These are phyloP conservation scores for Chascanopsetta lugubris DNA, from an alignment of 2,113 vertebrate species.

Conservation along the genomic window DNA sequence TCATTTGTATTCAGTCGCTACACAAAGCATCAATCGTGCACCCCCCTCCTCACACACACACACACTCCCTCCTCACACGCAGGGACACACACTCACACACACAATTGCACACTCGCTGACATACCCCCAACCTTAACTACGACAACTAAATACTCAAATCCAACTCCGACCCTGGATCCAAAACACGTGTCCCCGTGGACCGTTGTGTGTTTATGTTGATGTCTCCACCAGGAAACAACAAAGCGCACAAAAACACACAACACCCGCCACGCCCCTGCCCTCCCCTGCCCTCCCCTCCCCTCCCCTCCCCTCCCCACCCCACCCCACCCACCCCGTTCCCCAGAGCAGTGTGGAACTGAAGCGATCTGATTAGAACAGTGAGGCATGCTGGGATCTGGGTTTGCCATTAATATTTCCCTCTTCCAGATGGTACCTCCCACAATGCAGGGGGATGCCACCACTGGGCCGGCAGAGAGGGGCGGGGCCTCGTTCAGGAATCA, in stretches of 20 bases:
- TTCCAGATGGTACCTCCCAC: conserved; percentile 79
- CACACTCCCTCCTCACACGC: neutral
- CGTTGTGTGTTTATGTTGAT: neutral
- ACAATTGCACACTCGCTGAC: neutral
- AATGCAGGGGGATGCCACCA: conserved; percentile 70
- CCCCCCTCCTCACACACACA: conserved; percentile 32
- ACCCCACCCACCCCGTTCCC: conserved; percentile 67
- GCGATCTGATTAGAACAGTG: conserved; percentile 77
- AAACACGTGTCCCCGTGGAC: neutral
- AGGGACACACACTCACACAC: conserved; percentile 15
- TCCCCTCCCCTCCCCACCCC: too few species aligned
- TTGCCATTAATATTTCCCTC: conserved; percentile 81
- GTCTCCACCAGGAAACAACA: neutral
- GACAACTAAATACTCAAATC: neutral
- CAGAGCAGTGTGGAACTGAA: conserved; percentile 67
- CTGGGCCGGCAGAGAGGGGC: conserved; percentile 49
- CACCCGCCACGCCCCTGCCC: conserved; percentile 43
- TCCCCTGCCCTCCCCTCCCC: too few species aligned
- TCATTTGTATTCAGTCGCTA: conserved; percentile 84
- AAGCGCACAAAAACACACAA: conserved; percentile 8
- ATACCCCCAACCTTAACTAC: neutral
- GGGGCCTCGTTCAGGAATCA: conserved; percentile 42
- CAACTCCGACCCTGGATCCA: neutral
- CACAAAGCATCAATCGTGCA: conserved; percentile 83
- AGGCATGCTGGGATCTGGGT: conserved; percentile 77